A percentile compares a stretch with the other conserved stretches of the same genome.
Conservation (phyloP, 2,888 invertebrate genomes). For the Xanthorhoe designata region DNA sequence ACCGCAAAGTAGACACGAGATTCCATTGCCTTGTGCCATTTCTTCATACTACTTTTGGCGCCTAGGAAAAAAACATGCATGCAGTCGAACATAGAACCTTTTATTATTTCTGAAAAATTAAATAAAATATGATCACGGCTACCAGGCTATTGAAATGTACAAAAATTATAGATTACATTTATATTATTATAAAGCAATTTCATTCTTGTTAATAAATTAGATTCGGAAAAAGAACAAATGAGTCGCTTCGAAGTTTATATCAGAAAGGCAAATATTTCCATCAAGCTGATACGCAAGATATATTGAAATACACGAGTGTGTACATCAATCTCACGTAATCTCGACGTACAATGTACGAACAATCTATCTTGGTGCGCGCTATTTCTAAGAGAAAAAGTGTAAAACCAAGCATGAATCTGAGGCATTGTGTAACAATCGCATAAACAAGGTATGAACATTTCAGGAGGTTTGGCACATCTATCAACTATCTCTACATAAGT, state of each 20-base stretch:
- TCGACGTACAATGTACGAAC: constrained; percentile 39
- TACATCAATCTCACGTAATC: constrained; percentile 46
- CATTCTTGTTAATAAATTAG: constrained; percentile 35
- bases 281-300: constrained; percentile 41
- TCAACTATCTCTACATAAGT: no score
- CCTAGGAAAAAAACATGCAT: neutral
- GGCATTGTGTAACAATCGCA: neutral
- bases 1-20: constrained; percentile 60
- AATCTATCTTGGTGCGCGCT: constrained; percentile 37
- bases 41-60: constrained; percentile 14
- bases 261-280: constrained; percentile 44
- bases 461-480: no score
- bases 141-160: no score
- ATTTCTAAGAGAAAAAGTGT: constrained; percentile 11
- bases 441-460: neutral
- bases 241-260: constrained; percentile 42
- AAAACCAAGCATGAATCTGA: neutral
- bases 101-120: neutral
- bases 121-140: no score
- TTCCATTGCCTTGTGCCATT: constrained; percentile 55
- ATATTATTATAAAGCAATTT: no score
- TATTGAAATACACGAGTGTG: constrained; percentile 43
- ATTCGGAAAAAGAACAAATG: constrained; percentile 42
- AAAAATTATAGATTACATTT: no score
- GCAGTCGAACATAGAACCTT: no score